Conservation (phyloP, 92 coral and sea anemone species). For the Hydrozoanthus gracilis region DNA sequence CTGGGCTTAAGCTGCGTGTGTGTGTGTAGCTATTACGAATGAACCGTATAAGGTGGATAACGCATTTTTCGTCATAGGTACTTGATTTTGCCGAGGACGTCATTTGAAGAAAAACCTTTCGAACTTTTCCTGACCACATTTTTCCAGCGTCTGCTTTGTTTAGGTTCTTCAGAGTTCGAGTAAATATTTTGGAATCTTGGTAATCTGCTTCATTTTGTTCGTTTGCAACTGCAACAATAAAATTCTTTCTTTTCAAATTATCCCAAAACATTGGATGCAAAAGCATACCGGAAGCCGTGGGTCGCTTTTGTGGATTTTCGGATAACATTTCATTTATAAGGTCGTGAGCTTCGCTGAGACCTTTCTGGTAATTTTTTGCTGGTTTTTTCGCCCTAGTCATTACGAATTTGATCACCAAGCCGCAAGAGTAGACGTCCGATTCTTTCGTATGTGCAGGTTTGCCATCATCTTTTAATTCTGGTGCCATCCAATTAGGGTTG, state of each 20-base stretch:
- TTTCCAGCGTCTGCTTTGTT: background rate
- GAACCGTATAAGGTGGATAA: constrained; percentile 57
- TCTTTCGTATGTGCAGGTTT: background rate
- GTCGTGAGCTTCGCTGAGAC: background rate
- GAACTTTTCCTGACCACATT: background rate
- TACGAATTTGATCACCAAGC: background rate
- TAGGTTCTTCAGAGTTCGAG: background rate
- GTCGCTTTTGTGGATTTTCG: background rate
- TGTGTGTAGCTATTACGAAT: constrained; percentile 60
- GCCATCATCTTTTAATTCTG: background rate
- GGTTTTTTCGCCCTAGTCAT: background rate
- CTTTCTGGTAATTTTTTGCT: background rate
- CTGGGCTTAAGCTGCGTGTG: constrained; percentile 33
- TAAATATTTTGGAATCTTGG: background rate
- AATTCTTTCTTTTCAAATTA: background rate
- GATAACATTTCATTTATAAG: background rate
- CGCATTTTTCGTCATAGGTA: constrained; percentile 42
- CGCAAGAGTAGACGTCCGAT: background rate
- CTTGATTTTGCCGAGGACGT: background rate
- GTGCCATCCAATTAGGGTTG: background rate
- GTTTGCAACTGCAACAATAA: background rate
- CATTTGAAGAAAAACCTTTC: constrained; percentile 1
- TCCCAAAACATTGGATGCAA: background rate
- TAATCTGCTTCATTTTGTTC: background rate
- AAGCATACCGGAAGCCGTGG: background rate